Evolutionary conservation across 2,797 vertebrate genomes (phyloP).

Genomic region (Allochrocebus solatus): DNA sequence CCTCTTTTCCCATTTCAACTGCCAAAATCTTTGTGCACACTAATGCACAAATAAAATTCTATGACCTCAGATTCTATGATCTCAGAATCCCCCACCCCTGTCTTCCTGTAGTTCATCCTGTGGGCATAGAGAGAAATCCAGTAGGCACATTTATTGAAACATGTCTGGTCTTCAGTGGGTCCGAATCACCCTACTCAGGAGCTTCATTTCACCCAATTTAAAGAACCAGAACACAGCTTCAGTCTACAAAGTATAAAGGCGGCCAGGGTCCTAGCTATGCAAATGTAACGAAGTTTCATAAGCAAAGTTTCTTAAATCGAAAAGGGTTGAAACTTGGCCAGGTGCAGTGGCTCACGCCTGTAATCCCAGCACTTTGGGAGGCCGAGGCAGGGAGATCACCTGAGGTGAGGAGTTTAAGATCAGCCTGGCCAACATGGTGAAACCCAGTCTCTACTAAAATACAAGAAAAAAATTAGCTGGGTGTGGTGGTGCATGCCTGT

Average conservation of each 20-base stretch:
- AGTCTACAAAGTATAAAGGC: not conserved
- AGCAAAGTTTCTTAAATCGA: not conserved
- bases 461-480: not conserved
- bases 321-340: not conserved
- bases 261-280: not conserved
- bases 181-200: not conserved
- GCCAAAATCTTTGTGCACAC: slow-evolving; percentile 62
- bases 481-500: not conserved
- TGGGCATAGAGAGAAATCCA: not conserved
- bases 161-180: not conserved
- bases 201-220: not conserved
- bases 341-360: not conserved
- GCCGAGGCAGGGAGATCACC: not conserved
- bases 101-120: slow-evolving; percentile 45
- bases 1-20: slow-evolving; percentile 60
- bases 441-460: not conserved
- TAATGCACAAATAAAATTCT: slow-evolving; percentile 53
- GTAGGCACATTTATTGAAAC: not conserved
- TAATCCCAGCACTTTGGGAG: not conserved
- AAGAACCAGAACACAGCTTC: not conserved
- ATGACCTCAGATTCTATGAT: not conserved
- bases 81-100: not conserved
- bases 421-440: not conserved
- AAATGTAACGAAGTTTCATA: not conserved
- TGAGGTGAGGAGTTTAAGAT: not conserved